Evolutionary conservation across 2,797 vertebrate genomes (phyloP).

Genomic region (Sebastes reedi): DNA sequence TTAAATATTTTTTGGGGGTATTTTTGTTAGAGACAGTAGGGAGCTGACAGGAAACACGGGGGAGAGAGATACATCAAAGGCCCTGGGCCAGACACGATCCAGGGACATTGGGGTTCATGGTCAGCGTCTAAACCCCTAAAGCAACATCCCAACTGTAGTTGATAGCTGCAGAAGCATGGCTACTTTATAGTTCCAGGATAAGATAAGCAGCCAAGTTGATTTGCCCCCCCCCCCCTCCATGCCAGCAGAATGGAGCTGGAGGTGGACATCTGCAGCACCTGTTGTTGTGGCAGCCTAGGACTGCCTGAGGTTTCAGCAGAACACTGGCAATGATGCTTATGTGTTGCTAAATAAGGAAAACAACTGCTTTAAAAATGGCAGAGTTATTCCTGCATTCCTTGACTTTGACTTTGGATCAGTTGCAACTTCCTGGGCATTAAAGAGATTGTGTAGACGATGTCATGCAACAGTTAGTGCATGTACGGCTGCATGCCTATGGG

Average conservation of each 20-base stretch:
- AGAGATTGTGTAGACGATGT: not conserved
- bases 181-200: not conserved
- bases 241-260: not conserved
- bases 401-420: not conserved
- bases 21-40: not conserved
- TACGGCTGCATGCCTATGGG: not conserved
- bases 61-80: not conserved
- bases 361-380: not conserved
- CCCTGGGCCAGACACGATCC: not conserved
- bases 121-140: not conserved
- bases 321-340: not conserved
- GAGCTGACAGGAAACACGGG: not conserved
- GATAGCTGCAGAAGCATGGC: not conserved
- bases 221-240: not conserved
- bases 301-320: not conserved
- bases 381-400: not conserved
- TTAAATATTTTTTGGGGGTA: not conserved
- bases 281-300: not conserved
- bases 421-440: not conserved
- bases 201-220: not conserved
- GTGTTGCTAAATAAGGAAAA: not conserved
- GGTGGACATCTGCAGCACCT: not conserved
- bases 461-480: conserved; percentile 3
- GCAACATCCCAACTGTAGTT: not conserved
- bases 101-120: not conserved